Percentiles rank a stretch among this genome's conserved stretches.
Conservation (phyloP, 2,888 invertebrate species). For the Myopa tessellatipennis region DNA sequence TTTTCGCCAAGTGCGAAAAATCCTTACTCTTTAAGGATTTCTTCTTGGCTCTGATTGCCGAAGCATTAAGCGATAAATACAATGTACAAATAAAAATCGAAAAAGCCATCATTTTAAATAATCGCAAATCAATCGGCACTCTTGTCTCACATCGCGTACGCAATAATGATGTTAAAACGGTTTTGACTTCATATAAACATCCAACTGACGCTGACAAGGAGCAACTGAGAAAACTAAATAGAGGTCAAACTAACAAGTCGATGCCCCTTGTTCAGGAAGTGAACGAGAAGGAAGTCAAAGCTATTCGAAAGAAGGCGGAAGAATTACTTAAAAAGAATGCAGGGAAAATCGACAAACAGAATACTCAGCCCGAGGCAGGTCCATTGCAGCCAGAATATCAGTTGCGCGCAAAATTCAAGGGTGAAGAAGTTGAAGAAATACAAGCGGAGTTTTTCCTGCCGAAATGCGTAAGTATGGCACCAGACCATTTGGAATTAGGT, state of each 20-base stretch:
- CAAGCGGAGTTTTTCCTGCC: slow-evolving; percentile 66
- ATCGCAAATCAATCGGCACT: slow-evolving; percentile 80
- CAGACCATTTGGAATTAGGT: not conserved
- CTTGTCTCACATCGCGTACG: slow-evolving; percentile 81
- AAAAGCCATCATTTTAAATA: slow-evolving; percentile 76
- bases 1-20: slow-evolving; percentile 79
- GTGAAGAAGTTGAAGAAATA: slow-evolving; percentile 59
- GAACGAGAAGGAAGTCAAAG: slow-evolving; percentile 52
- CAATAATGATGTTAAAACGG: slow-evolving; percentile 74
- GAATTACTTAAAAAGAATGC: slow-evolving; percentile 44
- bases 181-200: slow-evolving; percentile 59
- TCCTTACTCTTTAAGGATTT: slow-evolving; percentile 81
- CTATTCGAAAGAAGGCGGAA: slow-evolving; percentile 53
- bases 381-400: slow-evolving; percentile 72
- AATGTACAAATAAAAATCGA: slow-evolving; percentile 76
- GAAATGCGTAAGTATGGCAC: slow-evolving; percentile 60
- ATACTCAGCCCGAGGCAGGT: slow-evolving; percentile 50
- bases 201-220: slow-evolving; percentile 51
- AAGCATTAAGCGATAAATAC: slow-evolving; percentile 84
- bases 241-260: slow-evolving; percentile 1
- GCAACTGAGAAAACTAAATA: slow-evolving; percentile 47
- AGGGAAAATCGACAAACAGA: slow-evolving; percentile 52
- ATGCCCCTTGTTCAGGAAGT: slow-evolving; percentile 74
- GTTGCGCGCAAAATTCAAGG: slow-evolving; percentile 72
- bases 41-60: slow-evolving; percentile 82